Evolutionary conservation across 2,113 vertebrate genomes (phyloP), one percentile per base, ranked within the genome.

Genomic region (Aplodontia rufa): DNA sequence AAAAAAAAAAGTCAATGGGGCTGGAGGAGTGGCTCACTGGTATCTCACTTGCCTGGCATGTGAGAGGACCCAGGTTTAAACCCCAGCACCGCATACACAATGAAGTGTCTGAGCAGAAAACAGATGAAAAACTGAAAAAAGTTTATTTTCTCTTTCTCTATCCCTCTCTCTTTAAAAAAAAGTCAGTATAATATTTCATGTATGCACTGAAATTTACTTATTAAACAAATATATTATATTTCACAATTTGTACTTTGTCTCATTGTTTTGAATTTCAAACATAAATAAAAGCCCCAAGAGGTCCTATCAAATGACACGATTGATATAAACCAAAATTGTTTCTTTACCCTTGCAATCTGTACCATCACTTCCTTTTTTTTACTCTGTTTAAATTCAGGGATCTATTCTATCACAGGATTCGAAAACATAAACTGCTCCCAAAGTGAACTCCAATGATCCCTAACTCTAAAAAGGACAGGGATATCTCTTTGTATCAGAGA

Each of bases 101-200:
- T n/a, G n/a, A n/a, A n/a, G n/a, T n/a, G n/a, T n/a, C n/a, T n/a
- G n/a, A n/a, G n/a, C n/a, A n/a, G n/a, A n/a, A n/a, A n/a, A n/a
- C n/a, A n/a, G n/a, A n/a, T n/a, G n/a, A n/a, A n/a, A n/a, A n/a
- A n/a, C n/a, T n/a, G n/a, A n/a, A n/a, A n/a, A n/a, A n/a, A n/a
- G n/a, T n/a, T n/a, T n/a, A n/a, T n/a, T n/a, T n/a, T n/a, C n/a
- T n/a, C n/a, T n/a, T n/a, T n/a, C n/a, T n/a, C n/a, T n/a, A n/a
- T n/a, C n/a, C n/a, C n/a, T n/a, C n/a, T n/a, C n/a, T n/a, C n/a
- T n/a, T n/a, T n/a, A n/a, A n/a, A n/a, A n/a, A 68, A 75, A 92
- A 93, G n/a, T 74, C 72, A 96, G 72, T 51, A 84, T 90, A 83
- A 58, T 66, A 64, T 49, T 81, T 95, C 81, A 60, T 30, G 42